Evolutionary conservation across 2,113 vertebrate species (phyloP).

Genomic region (Chinchilla lanigera): DNA sequence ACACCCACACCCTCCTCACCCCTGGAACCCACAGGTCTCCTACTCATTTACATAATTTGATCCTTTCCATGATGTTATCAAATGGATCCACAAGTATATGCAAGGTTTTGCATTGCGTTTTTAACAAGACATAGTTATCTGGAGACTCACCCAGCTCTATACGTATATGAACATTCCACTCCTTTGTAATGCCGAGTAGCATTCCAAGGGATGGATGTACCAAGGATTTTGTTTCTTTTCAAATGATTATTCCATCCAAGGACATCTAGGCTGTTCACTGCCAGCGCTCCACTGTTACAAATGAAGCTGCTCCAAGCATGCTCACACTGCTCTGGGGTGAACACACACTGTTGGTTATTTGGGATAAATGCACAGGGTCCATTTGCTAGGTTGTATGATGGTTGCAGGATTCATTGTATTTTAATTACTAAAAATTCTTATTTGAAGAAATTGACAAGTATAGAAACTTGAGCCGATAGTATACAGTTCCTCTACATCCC

Average conservation of each 20-base stretch:
- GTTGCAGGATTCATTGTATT: neutral
- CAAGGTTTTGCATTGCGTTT: neutral
- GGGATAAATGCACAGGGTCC: neutral
- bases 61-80: neutral
- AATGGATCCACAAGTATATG: neutral
- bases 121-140: neutral
- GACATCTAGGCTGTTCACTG: neutral
- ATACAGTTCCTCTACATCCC: neutral
- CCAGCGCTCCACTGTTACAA: neutral
- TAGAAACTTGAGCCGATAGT: neutral
- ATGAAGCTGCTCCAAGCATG: neutral
- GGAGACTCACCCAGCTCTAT: neutral
- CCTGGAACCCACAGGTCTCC: neutral
- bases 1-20: neutral
- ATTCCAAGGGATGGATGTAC: neutral
- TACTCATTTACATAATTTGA: neutral
- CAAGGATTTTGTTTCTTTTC: neutral
- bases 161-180: neutral
- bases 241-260: neutral
- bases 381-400: neutral
- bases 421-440: neutral
- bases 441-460: too few species aligned
- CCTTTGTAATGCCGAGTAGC: neutral
- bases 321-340: neutral
- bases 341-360: neutral